phyloP scores from a whole-genome alignment of 35 echinoderm and acorn worm species.

The Ophiothrix spiculata region DNA sequence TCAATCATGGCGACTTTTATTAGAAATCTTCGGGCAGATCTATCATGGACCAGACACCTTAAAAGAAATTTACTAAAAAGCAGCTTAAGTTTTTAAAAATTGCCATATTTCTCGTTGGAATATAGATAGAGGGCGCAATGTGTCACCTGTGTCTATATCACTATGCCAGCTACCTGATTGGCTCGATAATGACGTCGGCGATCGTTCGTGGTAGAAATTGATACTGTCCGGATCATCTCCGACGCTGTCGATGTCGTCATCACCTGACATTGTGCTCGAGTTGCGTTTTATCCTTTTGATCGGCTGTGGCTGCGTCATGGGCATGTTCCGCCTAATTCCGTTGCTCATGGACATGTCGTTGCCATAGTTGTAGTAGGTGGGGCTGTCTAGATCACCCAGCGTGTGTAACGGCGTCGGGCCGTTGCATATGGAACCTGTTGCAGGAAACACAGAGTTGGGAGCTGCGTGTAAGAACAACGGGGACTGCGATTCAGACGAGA shows the following conservation, averaged over 20 bases:
- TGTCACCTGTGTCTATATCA: constrained; percentile 79
- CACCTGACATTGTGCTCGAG: constrained; percentile 85
- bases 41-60: too few relatives aligned
- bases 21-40: too few relatives aligned
- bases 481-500: too few relatives aligned
- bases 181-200: constrained; percentile 84
- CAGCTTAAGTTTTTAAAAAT: too few relatives aligned
- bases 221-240: constrained; percentile 82
- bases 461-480: too few relatives aligned
- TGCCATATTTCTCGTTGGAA: too few relatives aligned
- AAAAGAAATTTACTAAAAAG: too few relatives aligned
- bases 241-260: constrained; percentile 87
- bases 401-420: constrained; percentile 5
- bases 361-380: constrained; percentile 64
- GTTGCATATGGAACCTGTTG: constrained; percentile 9
- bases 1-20: too few relatives aligned
- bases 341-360: constrained; percentile 40
- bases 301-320: constrained; percentile 23
- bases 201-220: constrained; percentile 70
- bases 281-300: constrained; percentile 92
- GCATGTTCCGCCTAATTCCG: constrained; percentile 53
- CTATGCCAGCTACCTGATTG: constrained; percentile 95
- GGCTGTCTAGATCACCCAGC: constrained; percentile 49
- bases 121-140: too few relatives aligned
- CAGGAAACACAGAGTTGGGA: background rate